Conservation (phyloP, 1,140 invertebrate genomes). For the Drosophila rufa region DNA sequence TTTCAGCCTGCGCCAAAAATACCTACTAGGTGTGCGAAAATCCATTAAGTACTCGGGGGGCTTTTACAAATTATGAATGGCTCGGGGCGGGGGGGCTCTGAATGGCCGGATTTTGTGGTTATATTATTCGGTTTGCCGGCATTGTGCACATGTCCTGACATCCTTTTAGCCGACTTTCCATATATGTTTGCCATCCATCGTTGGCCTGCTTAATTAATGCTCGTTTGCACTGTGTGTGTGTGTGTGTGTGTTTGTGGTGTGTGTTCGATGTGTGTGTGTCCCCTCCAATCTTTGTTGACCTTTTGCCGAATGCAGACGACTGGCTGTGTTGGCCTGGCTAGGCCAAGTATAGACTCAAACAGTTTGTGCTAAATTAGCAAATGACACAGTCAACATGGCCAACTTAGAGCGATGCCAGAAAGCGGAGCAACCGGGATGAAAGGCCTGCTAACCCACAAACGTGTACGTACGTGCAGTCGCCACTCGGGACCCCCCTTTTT, state of each 20-base stretch:
- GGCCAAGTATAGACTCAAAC: constrained; percentile 57
- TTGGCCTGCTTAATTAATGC: constrained; percentile 77
- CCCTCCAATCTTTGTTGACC: constrained; percentile 67
- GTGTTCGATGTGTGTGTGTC: constrained; percentile 33
- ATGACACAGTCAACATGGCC: constrained; percentile 82
- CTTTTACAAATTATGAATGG: constrained; percentile 47
- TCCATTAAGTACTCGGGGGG: constrained; percentile 12
- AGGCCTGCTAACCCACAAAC: constrained; percentile 79
- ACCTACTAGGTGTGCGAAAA: constrained; percentile 10
- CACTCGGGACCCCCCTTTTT: not conserved
- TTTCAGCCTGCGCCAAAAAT: constrained; percentile 21
- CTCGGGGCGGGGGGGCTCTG: not conserved
- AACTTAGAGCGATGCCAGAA: constrained; percentile 59
- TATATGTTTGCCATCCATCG: constrained; percentile 41
- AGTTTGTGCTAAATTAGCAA: constrained; percentile 82
- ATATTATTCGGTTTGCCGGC: constrained; percentile 32
- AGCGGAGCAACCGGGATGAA: constrained; percentile 39
- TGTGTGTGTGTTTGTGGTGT: constrained; percentile 1
- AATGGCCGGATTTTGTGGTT: constrained; percentile 17
- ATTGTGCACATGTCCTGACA: constrained; percentile 33
- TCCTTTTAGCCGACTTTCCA: constrained; percentile 35
- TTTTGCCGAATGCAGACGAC: constrained; percentile 74
- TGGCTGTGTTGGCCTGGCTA: constrained; percentile 39
- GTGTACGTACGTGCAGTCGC: constrained; percentile 64
- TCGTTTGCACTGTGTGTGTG: constrained; percentile 61